These are phyloP conservation scores for Hippocampus zosterae DNA, from an alignment of 2,113 vertebrate species.

Conservation along the genomic window DNA sequence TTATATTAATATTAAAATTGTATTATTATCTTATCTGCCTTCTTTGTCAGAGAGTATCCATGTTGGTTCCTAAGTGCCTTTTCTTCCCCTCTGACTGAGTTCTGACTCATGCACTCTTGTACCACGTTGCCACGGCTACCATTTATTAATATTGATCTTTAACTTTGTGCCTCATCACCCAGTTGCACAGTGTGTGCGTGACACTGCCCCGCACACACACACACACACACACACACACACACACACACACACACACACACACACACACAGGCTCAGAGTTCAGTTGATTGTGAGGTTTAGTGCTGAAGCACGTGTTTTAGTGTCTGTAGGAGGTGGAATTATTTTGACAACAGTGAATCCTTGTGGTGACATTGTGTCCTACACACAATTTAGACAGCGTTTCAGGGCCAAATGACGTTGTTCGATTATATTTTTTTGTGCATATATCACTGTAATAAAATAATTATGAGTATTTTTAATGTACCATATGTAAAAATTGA, in stretches of 20 bases:
- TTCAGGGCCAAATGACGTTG: neutral
- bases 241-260: too few species aligned
- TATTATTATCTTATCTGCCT: constrained; percentile 29
- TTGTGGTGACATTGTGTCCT: constrained; percentile 25
- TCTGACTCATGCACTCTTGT: constrained; percentile 60
- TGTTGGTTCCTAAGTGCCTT: constrained; percentile 49
- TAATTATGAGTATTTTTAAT: neutral
- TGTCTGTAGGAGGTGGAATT: constrained; percentile 9
- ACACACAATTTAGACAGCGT: neutral
- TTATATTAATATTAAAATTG: too few species aligned
- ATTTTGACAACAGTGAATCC: constrained; percentile 42
- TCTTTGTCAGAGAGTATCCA: constrained; percentile 33
- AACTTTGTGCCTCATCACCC: constrained; percentile 65
- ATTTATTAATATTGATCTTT: constrained; percentile 74
- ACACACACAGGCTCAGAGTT: constrained; percentile 7
- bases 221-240: too few species aligned
- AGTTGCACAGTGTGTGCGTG: constrained; percentile 36
- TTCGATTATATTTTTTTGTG: neutral
- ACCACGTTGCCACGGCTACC: constrained; percentile 76
- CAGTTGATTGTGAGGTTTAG: constrained; percentile 16
- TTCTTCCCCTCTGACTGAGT: constrained; percentile 58
- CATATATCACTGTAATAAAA: neutral
- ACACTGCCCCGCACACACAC: constrained; percentile 6
- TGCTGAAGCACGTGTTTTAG: constrained; percentile 43
- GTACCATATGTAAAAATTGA: neutral